Evolutionary conservation across 2,113 vertebrate species (phyloP), one percentile per base, ranked within the genome.

Genomic region (Elachura formosa): DNA sequence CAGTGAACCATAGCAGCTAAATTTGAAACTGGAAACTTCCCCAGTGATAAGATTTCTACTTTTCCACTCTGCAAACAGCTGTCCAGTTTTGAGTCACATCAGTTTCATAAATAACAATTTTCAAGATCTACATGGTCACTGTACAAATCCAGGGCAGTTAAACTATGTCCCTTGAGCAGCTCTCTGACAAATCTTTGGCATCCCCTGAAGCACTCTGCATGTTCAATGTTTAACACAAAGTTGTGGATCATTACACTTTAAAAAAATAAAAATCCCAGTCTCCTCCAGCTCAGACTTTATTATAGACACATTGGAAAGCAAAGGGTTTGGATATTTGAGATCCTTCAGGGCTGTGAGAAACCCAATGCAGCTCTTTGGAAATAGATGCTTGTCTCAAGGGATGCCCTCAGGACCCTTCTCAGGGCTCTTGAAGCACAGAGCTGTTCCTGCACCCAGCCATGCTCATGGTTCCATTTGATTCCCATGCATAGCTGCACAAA

Each of bases 131-230:
- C 66, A 0, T 6, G 21, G 36, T 72, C 87, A 58, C n/a, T 21
- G 14, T 59, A 52, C 55, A 71, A 61, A 33, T 20, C 55, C 58
- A 24, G 51, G 1, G 33, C 26, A 25, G 69, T 73, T 46, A 87
- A 77, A 61, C 31, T 6, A 59, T 1, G 3, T 20, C 46, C 11
- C 3, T 24, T 34, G 24, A 38, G 51, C 64, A 77, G 69, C 40
- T 43, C 59, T 54, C 61, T 36, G 66, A 28, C 19, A 62, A 28
- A 46, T 20, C 59, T 76, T 8, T 52, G n/a, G 78, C 58, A 28
- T 13, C 24, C 28, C 62, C 18, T 0, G 0, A 52, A 84, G 72
- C 10, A 2, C 54, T 69, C 14, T 19, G 5, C 2, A 0, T 10
- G 4, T 36, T 77, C 54, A 55, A 4, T 8, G n/a, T 74, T 88